Evolutionary conservation across 2,113 vertebrate species (phyloP), one percentile per base, ranked within the genome.

Genomic region (Carettochelys insculpta): DNA sequence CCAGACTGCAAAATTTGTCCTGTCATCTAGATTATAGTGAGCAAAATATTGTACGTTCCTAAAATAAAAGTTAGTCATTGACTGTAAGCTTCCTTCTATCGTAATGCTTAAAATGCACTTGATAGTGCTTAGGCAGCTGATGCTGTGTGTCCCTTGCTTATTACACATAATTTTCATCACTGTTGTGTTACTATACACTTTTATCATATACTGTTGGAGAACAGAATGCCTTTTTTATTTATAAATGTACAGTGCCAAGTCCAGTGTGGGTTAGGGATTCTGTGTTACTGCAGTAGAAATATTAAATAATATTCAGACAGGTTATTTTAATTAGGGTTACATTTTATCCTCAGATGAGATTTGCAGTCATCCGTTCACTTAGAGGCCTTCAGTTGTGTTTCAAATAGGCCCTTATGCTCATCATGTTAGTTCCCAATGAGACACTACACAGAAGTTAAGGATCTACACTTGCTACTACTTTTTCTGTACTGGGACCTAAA

Each of bases 321-420:
- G 24, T 75, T 75, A n/a, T 87, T 92, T 12, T 56, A 43, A n/a
- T 48, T 78, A 83, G 85, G 86, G 83, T 65, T 17, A 17, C 41
- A 0, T 50, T n/a, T 24, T 4, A 51, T 58, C 43, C 20, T 50
- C 34, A 68, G 6, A 2, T 65, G 83, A 73, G 53, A 75, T 12
- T 27, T 75, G 22, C 24, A 75, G 71, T 25, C 71, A 75, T 43
- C 12, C 45, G 71, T 31, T 51, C 22, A 77, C 4, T 71, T 3
- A 13, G 24, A 9, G n/a, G 45, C 17, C 34, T 84, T 76, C 45
- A 34, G 2, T 77, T 78, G 19, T 2, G 10, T 31, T 61, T 43
- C 2, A 61, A 16, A 29, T 1, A 3, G 68, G 19, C 29, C 58
- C 48, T 58, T 77, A n/a, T 4, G 41, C 50, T 50, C n/a, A n/a